phyloP scores from a whole-genome alignment of 2,888 invertebrate genomes.

The Callyntrura guangdongensis region DNA sequence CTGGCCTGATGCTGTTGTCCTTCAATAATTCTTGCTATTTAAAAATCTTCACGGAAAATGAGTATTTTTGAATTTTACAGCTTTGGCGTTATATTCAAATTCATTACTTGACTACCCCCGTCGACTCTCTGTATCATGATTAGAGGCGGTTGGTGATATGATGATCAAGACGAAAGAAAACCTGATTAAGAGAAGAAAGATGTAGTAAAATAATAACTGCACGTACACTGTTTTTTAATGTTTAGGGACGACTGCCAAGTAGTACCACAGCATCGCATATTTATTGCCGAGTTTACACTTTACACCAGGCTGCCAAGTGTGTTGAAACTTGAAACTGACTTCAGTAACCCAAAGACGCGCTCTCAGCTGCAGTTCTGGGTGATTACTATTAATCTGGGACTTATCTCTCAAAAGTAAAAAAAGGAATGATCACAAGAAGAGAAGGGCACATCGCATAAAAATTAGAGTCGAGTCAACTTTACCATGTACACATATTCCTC shows the following conservation, averaged over 20 bases:
- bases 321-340: constrained; percentile 65
- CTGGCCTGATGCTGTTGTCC: too few relatives aligned
- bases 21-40: constrained; percentile 27
- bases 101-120: not conserved
- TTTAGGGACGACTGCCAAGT: constrained; percentile 68
- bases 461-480: constrained; percentile 27
- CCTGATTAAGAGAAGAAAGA: constrained; percentile 56
- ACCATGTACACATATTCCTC: too few relatives aligned
- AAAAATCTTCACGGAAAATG: constrained; percentile 26
- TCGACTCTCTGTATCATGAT: not conserved
- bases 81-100: constrained; percentile 29
- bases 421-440: constrained; percentile 22
- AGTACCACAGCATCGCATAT: constrained; percentile 15
- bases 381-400: constrained; percentile 48
- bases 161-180: constrained; percentile 58
- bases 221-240: constrained; percentile 42
- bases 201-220: constrained; percentile 39
- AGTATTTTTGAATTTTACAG: constrained; percentile 22
- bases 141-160: not conserved
- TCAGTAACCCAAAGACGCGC: constrained; percentile 64
- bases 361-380: constrained; percentile 3
- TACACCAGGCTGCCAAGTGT: constrained; percentile 59
- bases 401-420: constrained; percentile 46
- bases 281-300: constrained; percentile 27
- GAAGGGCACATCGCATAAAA: constrained; percentile 59